Percentiles rank a stretch among this genome's conserved stretches.
These are phyloP conservation scores for Solea solea DNA, from an alignment of 2,113 vertebrate genomes.

Conservation along the genomic window DNA sequence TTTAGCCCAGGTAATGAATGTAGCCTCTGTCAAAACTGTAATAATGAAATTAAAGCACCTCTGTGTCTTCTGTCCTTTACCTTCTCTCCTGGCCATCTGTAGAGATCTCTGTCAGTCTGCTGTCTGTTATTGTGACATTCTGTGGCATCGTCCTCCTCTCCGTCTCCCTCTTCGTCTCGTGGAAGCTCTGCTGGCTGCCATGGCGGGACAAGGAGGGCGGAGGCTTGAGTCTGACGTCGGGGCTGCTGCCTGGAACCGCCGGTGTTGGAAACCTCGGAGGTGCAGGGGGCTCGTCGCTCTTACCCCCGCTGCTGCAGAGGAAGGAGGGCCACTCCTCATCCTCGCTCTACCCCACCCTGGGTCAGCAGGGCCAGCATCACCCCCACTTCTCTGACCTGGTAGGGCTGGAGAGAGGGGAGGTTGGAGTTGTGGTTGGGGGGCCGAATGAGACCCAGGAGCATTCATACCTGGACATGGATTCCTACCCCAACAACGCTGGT, in stretches of 20 bases:
- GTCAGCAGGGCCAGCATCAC: slow-evolving; percentile 85
- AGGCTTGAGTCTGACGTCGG: slow-evolving; percentile 83
- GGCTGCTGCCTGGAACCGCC: slow-evolving; percentile 80
- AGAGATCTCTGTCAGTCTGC: slow-evolving; percentile 94
- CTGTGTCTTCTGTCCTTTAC: not conserved
- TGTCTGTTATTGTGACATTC: slow-evolving; percentile 94
- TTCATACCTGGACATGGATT: slow-evolving; percentile 94
- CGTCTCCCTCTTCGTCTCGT: slow-evolving; percentile 94
- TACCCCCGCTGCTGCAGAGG: slow-evolving; percentile 80
- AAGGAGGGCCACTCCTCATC: slow-evolving; percentile 81
- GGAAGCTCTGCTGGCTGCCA: slow-evolving; percentile 95
- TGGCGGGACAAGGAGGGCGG: slow-evolving; percentile 90
- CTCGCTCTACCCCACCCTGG: slow-evolving; percentile 80
- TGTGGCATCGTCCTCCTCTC: slow-evolving; percentile 93
- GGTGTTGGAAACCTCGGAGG: slow-evolving; percentile 79
- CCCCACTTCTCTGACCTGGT: slow-evolving; percentile 87
- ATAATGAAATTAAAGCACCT: not conserved
- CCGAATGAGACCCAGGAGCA: slow-evolving; percentile 86
- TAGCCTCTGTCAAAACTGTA: not conserved
- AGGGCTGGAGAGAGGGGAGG: slow-evolving; percentile 80
- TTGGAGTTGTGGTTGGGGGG: slow-evolving; percentile 76
- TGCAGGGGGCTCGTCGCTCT: slow-evolving; percentile 74
- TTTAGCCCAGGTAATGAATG: not conserved
- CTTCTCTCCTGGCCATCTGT: not conserved
- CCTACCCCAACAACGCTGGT: slow-evolving; percentile 86